These are phyloP conservation scores for Thamnophis elegans DNA, from an alignment of 2,797 vertebrate species.

Conservation along the genomic window DNA sequence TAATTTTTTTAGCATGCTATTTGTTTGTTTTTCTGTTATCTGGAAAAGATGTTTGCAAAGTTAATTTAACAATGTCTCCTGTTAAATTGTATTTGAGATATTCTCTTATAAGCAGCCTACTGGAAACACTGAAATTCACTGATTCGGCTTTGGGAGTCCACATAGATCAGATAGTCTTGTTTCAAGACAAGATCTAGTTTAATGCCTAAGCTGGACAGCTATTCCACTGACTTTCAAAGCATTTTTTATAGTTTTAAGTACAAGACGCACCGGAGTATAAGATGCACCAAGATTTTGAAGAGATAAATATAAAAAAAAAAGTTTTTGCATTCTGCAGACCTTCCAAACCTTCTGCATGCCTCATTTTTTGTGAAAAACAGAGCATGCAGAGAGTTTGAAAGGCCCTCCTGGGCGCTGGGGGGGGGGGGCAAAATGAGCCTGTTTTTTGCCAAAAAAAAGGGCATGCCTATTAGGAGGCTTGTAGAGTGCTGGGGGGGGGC, in stretches of 20 bases:
- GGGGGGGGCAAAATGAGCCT: no score
- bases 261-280: no score
- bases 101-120: not conserved
- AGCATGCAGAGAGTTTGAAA: no score
- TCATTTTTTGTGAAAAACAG: no score
- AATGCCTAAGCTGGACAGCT: not conserved
- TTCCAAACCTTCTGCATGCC: no score
- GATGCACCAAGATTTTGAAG: no score
- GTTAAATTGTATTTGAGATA: not conserved
- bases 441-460: no score
- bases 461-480: no score
- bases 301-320: no score
- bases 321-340: no score
- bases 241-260: not conserved
- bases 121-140: not conserved
- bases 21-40: not conserved
- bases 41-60: not conserved
- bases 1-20: not conserved
- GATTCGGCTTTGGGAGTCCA: not conserved
- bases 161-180: not conserved
- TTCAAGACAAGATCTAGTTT: not conserved
- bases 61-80: not conserved
- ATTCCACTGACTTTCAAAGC: not conserved
- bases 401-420: no score
- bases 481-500: no score